These are phyloP conservation scores for Polia nebulosa DNA, from an alignment of 2,888 invertebrate species.

Conservation along the genomic window DNA sequence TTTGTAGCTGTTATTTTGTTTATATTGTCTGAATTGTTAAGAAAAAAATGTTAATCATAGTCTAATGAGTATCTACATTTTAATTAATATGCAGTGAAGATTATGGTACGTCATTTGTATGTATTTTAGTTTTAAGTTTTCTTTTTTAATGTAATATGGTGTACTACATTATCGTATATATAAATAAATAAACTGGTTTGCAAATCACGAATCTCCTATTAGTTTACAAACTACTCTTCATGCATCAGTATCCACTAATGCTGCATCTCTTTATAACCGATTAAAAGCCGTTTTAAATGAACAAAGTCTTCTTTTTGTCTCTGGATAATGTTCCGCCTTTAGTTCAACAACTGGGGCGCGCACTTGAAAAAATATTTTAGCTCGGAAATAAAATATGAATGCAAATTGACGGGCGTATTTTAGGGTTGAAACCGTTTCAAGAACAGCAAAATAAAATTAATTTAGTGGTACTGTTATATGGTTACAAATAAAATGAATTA, in stretches of 20 bases:
- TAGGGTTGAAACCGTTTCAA: not conserved
- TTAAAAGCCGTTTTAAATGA: not conserved
- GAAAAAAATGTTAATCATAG: too few species aligned
- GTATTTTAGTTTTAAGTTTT: too few species aligned
- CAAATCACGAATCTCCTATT: too few species aligned
- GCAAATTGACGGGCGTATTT: constrained; percentile 1
- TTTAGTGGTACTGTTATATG: not conserved
- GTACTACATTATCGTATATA: too few species aligned
- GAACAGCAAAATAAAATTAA: not conserved
- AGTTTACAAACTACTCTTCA: not conserved
- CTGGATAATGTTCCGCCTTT: not conserved
- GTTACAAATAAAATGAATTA: not conserved
- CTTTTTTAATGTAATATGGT: too few species aligned
- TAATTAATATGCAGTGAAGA: too few species aligned
- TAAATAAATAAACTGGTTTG: too few species aligned
- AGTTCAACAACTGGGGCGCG: constrained; percentile 4
- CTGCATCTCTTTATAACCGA: not conserved
- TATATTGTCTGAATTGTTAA: too few species aligned
- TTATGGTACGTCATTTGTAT: too few species aligned
- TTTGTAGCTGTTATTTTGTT: too few species aligned
- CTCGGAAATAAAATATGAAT: constrained; percentile 15
- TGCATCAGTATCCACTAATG: not conserved
- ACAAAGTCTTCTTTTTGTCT: not conserved
- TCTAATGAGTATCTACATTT: too few species aligned
- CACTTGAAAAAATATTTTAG: constrained; percentile 1